These are phyloP conservation scores for Catostomus latipinnis DNA, from an alignment of 2,797 vertebrate genomes.

Conservation along the genomic window DNA sequence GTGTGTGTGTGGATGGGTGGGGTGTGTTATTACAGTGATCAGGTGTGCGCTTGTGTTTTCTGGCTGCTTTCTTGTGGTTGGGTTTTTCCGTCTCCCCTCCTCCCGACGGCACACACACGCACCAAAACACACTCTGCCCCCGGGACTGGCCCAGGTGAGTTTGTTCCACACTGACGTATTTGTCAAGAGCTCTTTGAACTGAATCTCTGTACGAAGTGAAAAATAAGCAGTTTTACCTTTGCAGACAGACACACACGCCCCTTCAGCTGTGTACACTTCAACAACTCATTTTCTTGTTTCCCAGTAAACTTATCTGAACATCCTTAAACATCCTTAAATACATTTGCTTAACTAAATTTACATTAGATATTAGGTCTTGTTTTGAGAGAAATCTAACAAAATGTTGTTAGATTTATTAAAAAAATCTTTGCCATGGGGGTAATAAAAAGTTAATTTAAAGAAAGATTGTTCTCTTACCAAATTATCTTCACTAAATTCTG, in stretches of 20 bases:
- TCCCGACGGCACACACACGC: slow-evolving; percentile 28
- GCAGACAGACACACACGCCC: neutral
- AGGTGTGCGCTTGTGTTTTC: slow-evolving; percentile 42
- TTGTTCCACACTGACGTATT: slow-evolving; percentile 23
- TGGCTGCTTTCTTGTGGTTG: slow-evolving; percentile 50
- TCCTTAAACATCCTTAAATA: too few species aligned
- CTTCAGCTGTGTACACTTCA: too few species aligned
- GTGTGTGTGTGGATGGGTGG: neutral
- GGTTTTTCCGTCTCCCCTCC: slow-evolving; percentile 42
- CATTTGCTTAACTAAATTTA: too few species aligned
- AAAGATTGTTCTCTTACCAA: too few species aligned
- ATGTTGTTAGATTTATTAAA: too few species aligned
- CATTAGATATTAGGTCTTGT: too few species aligned
- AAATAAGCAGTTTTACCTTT: slow-evolving; percentile 24
- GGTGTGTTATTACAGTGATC: slow-evolving; percentile 8
- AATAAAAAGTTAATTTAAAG: too few species aligned
- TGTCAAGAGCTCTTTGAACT: neutral
- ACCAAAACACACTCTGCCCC: slow-evolving; percentile 26
- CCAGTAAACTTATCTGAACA: too few species aligned
- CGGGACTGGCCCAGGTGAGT: slow-evolving; percentile 24
- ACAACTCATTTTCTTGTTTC: too few species aligned
- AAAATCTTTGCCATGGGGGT: too few species aligned
- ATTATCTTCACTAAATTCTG: too few species aligned
- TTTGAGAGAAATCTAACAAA: too few species aligned
- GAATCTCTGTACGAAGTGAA: slow-evolving; percentile 14